phyloP scores from a whole-genome alignment of 2,888 invertebrate genomes.

The Pollenia angustigena region DNA sequence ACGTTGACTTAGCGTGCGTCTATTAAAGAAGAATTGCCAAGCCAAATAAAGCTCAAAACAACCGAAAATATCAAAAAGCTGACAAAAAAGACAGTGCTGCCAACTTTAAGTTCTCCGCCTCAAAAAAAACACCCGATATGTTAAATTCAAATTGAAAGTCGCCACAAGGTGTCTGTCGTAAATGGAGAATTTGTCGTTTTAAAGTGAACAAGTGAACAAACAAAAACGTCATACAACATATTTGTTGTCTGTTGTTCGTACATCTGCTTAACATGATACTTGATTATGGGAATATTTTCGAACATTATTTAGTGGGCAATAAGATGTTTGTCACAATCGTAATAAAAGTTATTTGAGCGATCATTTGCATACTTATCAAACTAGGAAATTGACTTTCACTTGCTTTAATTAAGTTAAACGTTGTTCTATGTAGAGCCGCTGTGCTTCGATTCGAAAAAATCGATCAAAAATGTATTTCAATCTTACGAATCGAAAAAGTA shows the following conservation, averaged over 20 bases:
- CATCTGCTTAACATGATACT: conserved; percentile 33
- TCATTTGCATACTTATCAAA: neutral
- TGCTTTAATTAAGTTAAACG: neutral
- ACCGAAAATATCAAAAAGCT: neutral
- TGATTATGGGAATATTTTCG: conserved; percentile 25
- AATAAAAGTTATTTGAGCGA: neutral
- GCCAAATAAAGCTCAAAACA: too few species aligned
- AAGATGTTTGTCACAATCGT: neutral
- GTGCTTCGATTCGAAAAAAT: too few species aligned
- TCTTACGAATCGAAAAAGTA: too few species aligned
- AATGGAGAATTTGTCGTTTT: conserved; percentile 43
- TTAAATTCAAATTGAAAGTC: conserved; percentile 17
- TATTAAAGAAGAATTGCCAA: too few species aligned
- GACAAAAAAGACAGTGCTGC: neutral
- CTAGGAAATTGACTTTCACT: conserved; percentile 14
- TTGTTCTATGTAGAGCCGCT: too few species aligned
- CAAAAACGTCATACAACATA: neutral
- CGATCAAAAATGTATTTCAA: too few species aligned
- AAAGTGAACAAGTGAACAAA: neutral
- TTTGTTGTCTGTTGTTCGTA: neutral
- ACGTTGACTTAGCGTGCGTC: too few species aligned
- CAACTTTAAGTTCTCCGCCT: too few species aligned
- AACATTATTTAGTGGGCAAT: neutral
- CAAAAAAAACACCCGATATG: neutral
- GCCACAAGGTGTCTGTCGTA: conserved; percentile 13